phyloP scores from a whole-genome alignment of 2,888 invertebrate species.

The Teinopalpus imperialis region DNA sequence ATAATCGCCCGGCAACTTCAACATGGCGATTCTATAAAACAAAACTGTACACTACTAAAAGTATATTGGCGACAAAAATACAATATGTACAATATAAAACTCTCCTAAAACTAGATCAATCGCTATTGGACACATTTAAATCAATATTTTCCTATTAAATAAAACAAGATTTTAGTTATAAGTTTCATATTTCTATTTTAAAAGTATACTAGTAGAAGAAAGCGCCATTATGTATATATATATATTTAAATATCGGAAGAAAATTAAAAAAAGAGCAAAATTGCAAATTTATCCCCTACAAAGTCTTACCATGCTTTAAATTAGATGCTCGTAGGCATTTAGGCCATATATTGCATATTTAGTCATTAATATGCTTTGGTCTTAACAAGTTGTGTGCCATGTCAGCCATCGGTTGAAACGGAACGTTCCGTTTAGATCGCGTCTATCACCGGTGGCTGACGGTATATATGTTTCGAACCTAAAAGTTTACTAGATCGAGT shows the following conservation, averaged over 20 bases:
- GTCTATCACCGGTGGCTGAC: too few relatives aligned
- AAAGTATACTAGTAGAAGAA: conserved; percentile 4
- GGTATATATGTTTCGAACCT: too few relatives aligned
- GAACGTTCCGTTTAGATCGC: too few relatives aligned
- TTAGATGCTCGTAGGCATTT: conserved; percentile 8
- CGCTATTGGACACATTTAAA: conserved; percentile 9
- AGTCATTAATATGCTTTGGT: conserved; percentile 7
- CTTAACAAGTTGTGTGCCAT: too few relatives aligned
- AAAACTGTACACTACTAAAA: neutral
- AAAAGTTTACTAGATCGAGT: too few relatives aligned
- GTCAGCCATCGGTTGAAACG: too few relatives aligned
- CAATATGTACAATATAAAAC: conserved; percentile 20
- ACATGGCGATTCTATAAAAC: conserved; percentile 7
- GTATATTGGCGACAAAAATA: conserved; percentile 11
- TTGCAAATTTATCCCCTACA: conserved; percentile 12
- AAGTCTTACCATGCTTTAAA: conserved; percentile 17
- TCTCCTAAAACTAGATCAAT: conserved; percentile 17
- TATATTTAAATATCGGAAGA: conserved; percentile 5
- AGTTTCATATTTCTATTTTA: conserved; percentile 1
- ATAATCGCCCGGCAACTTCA: neutral
- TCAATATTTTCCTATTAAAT: conserved; percentile 1
- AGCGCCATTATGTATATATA: conserved; percentile 11
- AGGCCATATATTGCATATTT: conserved; percentile 18
- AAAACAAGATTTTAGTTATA: conserved; percentile 2
- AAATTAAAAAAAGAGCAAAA: neutral